These are phyloP conservation scores for Bettongia penicillata DNA, from an alignment of 2,113 vertebrate species.

Conservation along the genomic window DNA sequence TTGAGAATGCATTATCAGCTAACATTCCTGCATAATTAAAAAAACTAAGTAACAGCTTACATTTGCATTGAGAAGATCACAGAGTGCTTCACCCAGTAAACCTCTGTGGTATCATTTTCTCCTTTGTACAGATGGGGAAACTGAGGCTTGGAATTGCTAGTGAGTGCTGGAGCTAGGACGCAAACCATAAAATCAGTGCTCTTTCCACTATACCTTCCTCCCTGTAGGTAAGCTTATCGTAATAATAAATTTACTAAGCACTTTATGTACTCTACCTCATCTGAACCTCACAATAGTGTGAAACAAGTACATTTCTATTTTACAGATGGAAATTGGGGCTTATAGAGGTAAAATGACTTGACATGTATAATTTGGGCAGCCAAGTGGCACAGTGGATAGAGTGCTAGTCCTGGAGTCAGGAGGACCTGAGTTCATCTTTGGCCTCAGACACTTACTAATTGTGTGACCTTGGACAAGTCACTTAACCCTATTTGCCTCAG, in stretches of 20 bases:
- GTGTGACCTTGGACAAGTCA: not conserved
- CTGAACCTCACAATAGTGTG: not conserved
- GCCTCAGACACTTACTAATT: not conserved
- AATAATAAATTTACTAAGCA: not conserved
- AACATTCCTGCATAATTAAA: not conserved
- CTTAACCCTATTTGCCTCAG: not conserved
- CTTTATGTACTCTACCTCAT: not conserved
- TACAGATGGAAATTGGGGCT: not conserved
- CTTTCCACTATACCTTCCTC: not conserved
- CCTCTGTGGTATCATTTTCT: not conserved
- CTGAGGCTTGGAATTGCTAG: not conserved
- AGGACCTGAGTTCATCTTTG: not conserved
- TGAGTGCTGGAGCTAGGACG: not conserved
- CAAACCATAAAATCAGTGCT: not conserved
- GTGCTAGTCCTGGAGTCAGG: not conserved
- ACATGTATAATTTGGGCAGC: not conserved
- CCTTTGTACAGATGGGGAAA: not conserved
- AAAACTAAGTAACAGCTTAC: not conserved
- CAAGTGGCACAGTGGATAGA: not conserved
- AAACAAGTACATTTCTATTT: not conserved
- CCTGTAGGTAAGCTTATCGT: not conserved
- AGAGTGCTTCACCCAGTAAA: not conserved
- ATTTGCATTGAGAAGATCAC: not conserved
- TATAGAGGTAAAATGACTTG: not conserved
- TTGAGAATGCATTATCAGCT: not conserved